Percentiles rank a stretch among this genome's conserved stretches.
phyloP scores from a whole-genome alignment of 2,888 invertebrate genomes.

The Calameuta filiformis region DNA sequence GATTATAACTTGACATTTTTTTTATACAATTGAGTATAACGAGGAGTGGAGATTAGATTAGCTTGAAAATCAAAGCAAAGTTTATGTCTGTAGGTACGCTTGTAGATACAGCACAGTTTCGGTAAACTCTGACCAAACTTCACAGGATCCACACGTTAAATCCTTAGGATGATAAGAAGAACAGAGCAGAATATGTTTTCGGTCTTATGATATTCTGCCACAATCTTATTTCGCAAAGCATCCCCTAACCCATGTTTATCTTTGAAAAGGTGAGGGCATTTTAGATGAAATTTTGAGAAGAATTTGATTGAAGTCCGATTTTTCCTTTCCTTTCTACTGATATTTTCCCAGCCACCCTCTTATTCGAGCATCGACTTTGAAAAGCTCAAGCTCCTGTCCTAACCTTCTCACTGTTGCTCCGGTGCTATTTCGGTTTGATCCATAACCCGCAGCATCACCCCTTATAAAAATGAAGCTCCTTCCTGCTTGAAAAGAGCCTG shows the following conservation, averaged over 20 bases:
- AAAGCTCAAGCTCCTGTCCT: background rate
- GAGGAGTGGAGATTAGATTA: background rate
- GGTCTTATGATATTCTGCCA: background rate
- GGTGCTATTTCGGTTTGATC: background rate
- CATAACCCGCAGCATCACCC: no score
- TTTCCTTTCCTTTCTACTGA: background rate
- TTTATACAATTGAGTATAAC: background rate
- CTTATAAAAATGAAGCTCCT: no score
- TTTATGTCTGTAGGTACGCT: background rate
- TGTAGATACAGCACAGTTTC: background rate
- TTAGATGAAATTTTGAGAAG: conserved; percentile 26
- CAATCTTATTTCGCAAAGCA: background rate
- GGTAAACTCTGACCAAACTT: background rate
- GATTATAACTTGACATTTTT: background rate
- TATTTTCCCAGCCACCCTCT: background rate
- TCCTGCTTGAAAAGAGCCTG: background rate
- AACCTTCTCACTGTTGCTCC: background rate
- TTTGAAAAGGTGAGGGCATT: background rate
- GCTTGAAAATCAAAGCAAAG: background rate
- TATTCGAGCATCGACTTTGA: background rate
- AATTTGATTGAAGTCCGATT: conserved; percentile 25
- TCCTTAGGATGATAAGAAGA: background rate
- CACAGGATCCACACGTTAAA: background rate
- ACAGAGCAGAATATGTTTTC: background rate
- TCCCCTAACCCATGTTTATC: background rate